Percentiles rank a stretch among this genome's conserved stretches.
phyloP scores from a whole-genome alignment of 1,140 invertebrate species.

The Scaptomyza pallida region DNA sequence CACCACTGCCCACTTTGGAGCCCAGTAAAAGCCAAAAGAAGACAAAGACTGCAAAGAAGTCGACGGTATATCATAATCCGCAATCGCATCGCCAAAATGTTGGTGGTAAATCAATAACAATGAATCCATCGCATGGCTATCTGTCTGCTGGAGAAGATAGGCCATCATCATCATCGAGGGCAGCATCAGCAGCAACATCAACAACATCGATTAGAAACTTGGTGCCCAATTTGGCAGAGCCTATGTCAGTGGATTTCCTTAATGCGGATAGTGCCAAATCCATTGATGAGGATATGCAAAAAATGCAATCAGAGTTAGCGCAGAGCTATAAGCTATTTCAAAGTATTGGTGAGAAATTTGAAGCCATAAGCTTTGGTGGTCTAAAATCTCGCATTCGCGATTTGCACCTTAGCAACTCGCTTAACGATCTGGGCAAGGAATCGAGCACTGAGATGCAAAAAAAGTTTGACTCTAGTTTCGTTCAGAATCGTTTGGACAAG shows the following conservation, averaged over 20 bases:
- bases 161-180: not conserved
- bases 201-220: not conserved
- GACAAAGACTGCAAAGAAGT: slow-evolving; percentile 14
- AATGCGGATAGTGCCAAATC: slow-evolving; percentile 44
- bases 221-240: slow-evolving; percentile 20
- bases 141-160: not conserved
- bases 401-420: slow-evolving; percentile 54
- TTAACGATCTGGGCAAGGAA: slow-evolving; percentile 42
- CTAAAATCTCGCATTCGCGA: slow-evolving; percentile 70
- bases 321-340: slow-evolving; percentile 75
- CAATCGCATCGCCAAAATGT: slow-evolving; percentile 25
- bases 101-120: slow-evolving; percentile 45
- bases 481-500: slow-evolving; percentile 61
- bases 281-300: slow-evolving; percentile 66
- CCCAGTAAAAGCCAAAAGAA: not conserved
- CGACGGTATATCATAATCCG: slow-evolving; percentile 11
- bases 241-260: slow-evolving; percentile 40
- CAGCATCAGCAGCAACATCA: slow-evolving; percentile 21
- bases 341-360: slow-evolving; percentile 67
- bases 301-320: slow-evolving; percentile 66
- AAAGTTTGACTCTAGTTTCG: slow-evolving; percentile 56
- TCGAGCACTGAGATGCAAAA: slow-evolving; percentile 57
- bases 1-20: slow-evolving; percentile 43
- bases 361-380: slow-evolving; percentile 61
- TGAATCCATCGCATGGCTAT: slow-evolving; percentile 20